phyloP scores from a whole-genome alignment of 2,113 vertebrate genomes.

The Manacus vitellinus region DNA sequence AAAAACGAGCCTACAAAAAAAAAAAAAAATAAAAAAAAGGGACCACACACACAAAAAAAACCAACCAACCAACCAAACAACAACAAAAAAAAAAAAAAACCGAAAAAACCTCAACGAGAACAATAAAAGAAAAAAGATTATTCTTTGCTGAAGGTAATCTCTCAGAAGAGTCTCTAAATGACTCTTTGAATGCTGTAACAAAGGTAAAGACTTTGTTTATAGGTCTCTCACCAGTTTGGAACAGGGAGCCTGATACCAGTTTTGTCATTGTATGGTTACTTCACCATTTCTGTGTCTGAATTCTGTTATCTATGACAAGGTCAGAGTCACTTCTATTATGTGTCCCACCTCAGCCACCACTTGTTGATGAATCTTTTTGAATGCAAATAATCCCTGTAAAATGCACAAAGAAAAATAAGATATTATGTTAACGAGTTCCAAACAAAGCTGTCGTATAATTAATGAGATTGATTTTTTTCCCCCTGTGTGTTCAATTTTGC shows the following conservation, averaged over 20 bases:
- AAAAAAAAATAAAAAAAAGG: background rate
- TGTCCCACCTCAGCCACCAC: background rate
- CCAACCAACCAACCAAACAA: background rate
- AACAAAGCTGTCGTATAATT: background rate
- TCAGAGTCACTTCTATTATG: background rate
- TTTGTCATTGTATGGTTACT: background rate
- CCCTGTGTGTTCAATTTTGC: background rate
- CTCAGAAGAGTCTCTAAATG: background rate
- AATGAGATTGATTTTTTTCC: background rate
- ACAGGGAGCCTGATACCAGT: background rate
- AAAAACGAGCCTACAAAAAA: background rate
- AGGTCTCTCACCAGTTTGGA: background rate
- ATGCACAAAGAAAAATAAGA: background rate
- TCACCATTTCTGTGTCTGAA: background rate
- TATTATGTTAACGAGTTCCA: background rate
- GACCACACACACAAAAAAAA: background rate
- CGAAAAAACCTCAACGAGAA: background rate
- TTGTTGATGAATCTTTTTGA: background rate
- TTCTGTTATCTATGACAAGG: background rate
- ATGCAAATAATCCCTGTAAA: background rate
- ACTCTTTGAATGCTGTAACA: background rate
- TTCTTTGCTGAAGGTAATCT: background rate
- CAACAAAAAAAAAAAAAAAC: background rate
- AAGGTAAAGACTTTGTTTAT: background rate
- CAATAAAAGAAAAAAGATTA: accelerated